phyloP scores from a whole-genome alignment of 2,888 invertebrate genomes.

The Eueremaeus valkanovi region DNA sequence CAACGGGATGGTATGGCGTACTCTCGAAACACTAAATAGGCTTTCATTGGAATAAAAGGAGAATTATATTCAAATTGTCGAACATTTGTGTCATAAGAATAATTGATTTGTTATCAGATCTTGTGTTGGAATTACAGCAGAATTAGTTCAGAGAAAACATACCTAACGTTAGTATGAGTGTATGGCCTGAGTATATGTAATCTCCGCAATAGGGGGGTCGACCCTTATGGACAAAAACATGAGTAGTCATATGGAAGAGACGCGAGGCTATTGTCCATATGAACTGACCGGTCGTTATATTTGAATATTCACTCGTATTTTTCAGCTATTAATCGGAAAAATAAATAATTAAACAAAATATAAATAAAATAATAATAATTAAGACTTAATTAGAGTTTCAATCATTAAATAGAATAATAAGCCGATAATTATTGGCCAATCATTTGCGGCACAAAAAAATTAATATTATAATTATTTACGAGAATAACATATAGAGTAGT shows the following conservation, averaged over 20 bases:
- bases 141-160: too few relatives aligned
- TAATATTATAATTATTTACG: too few relatives aligned
- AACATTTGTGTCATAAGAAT: too few relatives aligned
- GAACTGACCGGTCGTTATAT: conserved; percentile 41
- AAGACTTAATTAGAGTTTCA: too few relatives aligned
- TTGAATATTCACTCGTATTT: conserved; percentile 29
- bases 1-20: conserved; percentile 42
- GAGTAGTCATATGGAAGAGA: conserved; percentile 75
- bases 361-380: too few relatives aligned
- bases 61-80: too few relatives aligned
- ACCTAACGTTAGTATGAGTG: conserved; percentile 66
- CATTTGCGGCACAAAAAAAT: too few relatives aligned
- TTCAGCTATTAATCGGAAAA: conserved; percentile 27
- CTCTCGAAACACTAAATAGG: conserved; percentile 42
- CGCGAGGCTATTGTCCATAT: conserved; percentile 45
- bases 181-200: conserved; percentile 89
- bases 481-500: too few relatives aligned
- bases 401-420: too few relatives aligned
- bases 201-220: conserved; percentile 88
- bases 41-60: conserved; percentile 8
- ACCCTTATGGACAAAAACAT: conserved; percentile 86
- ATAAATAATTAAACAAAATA: neutral
- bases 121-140: too few relatives aligned
- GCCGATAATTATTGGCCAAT: too few relatives aligned
- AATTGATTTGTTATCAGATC: too few relatives aligned